Conservation (phyloP, 2,113 vertebrate species). For the Corythoichthys intestinalis region DNA sequence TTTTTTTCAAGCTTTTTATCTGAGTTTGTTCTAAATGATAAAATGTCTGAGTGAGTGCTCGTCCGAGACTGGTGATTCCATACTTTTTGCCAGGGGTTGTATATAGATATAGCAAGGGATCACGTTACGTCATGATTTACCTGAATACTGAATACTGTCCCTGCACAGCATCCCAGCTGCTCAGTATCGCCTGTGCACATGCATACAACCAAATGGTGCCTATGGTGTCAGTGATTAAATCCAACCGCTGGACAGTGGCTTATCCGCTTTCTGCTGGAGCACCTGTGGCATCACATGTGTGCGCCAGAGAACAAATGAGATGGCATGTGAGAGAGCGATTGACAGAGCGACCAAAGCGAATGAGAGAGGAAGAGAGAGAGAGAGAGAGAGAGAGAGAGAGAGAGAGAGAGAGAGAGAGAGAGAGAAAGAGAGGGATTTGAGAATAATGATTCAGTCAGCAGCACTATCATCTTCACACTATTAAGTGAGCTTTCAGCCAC, state of each 20-base stretch:
- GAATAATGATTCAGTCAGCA: neutral
- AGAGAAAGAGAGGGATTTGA: neutral
- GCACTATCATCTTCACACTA: neutral
- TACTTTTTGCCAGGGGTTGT: too few relatives aligned
- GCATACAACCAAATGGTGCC: neutral
- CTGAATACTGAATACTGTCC: too few relatives aligned
- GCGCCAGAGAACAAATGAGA: neutral
- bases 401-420: neutral
- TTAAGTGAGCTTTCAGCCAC: neutral
- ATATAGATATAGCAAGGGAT: too few relatives aligned
- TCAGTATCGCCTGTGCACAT: too few relatives aligned
- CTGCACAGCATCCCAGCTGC: too few relatives aligned
- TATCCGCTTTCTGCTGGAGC: neutral
- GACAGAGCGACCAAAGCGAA: neutral
- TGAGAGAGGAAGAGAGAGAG: neutral
- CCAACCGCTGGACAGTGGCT: neutral
- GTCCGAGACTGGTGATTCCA: too few relatives aligned
- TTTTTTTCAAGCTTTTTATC: too few relatives aligned
- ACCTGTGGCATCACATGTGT: neutral
- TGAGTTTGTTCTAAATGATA: too few relatives aligned
- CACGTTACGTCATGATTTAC: too few relatives aligned
- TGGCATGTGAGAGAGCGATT: neutral
- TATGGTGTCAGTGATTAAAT: neutral
- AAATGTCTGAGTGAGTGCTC: too few relatives aligned
- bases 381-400: neutral